phyloP scores from a whole-genome alignment of 2,797 vertebrate genomes.

The Pelochelys cantorii region DNA sequence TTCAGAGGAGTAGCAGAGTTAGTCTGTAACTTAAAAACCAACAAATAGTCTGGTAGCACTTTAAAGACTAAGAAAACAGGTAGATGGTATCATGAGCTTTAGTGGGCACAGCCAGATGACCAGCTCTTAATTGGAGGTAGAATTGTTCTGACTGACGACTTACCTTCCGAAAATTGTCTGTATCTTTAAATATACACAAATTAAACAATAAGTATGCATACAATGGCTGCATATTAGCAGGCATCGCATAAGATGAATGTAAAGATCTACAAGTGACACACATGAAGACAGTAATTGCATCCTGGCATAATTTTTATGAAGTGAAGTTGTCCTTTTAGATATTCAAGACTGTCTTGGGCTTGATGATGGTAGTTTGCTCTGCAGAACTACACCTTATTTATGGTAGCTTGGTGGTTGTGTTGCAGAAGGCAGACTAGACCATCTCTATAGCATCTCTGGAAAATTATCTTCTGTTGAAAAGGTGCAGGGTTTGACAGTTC shows the following conservation, averaged over 20 bases:
- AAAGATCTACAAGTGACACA: constrained; percentile 9
- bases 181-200: not conserved
- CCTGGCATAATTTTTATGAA: not conserved
- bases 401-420: rapidly evolving
- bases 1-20: too few relatives aligned
- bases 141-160: constrained; percentile 2
- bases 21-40: too few relatives aligned
- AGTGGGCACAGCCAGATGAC: too few relatives aligned
- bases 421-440: constrained; percentile 14
- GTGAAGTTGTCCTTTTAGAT: constrained; percentile 9
- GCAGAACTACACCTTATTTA: not conserved
- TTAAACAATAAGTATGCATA: rapidly evolving
- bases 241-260: not conserved
- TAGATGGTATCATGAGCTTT: too few relatives aligned
- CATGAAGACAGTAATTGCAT: not conserved
- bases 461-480: constrained; percentile 40
- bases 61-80: too few relatives aligned
- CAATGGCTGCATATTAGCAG: not conserved
- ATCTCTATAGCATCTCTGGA: not conserved
- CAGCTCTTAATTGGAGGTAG: not conserved
- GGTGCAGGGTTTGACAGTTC: constrained; percentile 21
- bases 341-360: not conserved
- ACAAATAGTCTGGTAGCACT: too few relatives aligned
- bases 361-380: not conserved
- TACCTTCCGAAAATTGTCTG: not conserved